Base-by-base conservation (phyloP, 2,113 vertebrate species). In the Bambusicola thoracicus region DNA sequence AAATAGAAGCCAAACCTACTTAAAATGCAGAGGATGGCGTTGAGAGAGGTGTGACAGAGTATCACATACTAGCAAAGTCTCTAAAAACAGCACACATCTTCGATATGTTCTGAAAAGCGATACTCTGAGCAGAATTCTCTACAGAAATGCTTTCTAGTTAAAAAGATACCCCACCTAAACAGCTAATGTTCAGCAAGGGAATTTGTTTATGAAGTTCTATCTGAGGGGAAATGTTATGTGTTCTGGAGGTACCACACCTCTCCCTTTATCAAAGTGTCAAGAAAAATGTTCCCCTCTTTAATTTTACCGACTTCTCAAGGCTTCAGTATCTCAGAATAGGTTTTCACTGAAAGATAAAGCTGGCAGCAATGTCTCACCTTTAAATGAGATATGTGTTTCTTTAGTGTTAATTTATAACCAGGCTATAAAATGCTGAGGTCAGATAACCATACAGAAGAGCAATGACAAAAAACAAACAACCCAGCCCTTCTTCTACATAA, bases 1-100 rank as follows among this genome's bases (percentile, higher is more conserved):
- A 83, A 7, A 77, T 34, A 81, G 81, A 87, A 89, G 34, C n/a
- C 48, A 67, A 55, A 89, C 17, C 43, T 29, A 69, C 36, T 59
- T 72, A 69, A 72, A 92, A 84, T 8, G 56, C 22, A 68, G 41
- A 65, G 6, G 24, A 34, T 46, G 66, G 81, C 40, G 13, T 1
- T 72, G 25, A 88, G 73, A 81, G 38, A 81, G 38, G 29, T 18
- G 43, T 84, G 27, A 81, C 66, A 55, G 0, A 75, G 25, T 2
- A 81, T n/a, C 38, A 78, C 20, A 29, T 9, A 13, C 10, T 30
- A 83, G 13, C 51, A 88, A 36, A 65, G 13, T 56, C 70, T 67
- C 43, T 59, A 86, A 74, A 59, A 86, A 0, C 13, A 78, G 40
- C 27, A 40, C 2, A 4, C 27, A 49, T 8, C 48, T 75, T 83